Percentiles rank a stretch among this genome's conserved stretches.
phyloP scores from a whole-genome alignment of 1,140 invertebrate genomes.

The Pseudachorutes palmiensis region DNA sequence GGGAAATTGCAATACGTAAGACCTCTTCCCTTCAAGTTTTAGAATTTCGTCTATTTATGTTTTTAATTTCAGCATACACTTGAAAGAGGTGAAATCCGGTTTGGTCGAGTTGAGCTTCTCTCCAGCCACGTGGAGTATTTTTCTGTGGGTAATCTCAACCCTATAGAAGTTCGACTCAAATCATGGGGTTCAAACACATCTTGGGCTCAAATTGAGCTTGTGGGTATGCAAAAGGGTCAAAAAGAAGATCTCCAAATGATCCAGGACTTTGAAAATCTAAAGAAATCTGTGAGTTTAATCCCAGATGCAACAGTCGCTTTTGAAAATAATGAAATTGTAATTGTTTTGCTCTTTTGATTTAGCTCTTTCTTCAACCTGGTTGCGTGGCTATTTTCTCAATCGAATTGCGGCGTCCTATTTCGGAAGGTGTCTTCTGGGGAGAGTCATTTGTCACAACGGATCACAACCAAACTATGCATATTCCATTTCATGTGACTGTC shows the following conservation, averaged over 20 bases:
- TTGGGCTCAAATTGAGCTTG: constrained; percentile 56
- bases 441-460: constrained; percentile 47
- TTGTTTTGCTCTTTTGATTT: constrained; percentile 6
- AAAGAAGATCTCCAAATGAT: constrained; percentile 36
- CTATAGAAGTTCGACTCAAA: constrained; percentile 58
- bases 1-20: constrained; percentile 35
- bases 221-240: constrained; percentile 57
- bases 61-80: constrained; percentile 32
- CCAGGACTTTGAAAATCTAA: constrained; percentile 35
- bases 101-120: constrained; percentile 63
- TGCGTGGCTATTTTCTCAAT: constrained; percentile 66
- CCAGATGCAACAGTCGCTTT: neutral
- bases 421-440: constrained; percentile 60
- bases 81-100: constrained; percentile 57
- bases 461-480: constrained; percentile 34
- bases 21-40: constrained; percentile 9
- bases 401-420: constrained; percentile 57
- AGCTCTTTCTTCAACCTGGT: constrained; percentile 54
- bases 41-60: constrained; percentile 6
- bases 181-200: constrained; percentile 60
- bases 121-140: constrained; percentile 60
- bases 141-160: constrained; percentile 67
- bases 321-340: neutral
- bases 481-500: constrained; percentile 35
- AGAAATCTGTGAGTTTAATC: constrained; percentile 30